Evolutionary conservation across 2,113 vertebrate species (phyloP).

Genomic region (Motacilla tschutschensis): DNA sequence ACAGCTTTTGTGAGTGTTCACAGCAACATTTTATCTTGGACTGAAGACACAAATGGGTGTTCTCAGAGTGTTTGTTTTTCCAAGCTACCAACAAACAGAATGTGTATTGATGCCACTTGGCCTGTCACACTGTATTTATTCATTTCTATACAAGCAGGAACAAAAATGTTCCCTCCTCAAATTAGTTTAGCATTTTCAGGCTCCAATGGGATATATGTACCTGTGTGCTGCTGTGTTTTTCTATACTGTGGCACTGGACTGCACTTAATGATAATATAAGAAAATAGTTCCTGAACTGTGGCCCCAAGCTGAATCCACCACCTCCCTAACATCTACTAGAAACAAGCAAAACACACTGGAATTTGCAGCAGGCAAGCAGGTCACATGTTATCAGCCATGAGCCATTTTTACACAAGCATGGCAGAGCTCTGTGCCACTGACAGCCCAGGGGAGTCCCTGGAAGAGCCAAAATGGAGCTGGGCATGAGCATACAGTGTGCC

Average conservation of each 20-base stretch:
- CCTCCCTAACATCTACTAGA: not conserved
- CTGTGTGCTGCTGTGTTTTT: not conserved
- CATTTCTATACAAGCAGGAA: not conserved
- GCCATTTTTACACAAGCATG: not conserved
- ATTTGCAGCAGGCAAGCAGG: fast-evolving
- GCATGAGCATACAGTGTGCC: fast-evolving
- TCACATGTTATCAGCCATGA: not conserved
- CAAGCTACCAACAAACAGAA: not conserved
- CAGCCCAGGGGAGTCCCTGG: not conserved
- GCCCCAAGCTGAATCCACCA: not conserved
- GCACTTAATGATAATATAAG: not conserved
- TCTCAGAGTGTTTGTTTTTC: slow-evolving; percentile 19
- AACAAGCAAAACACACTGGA: not conserved
- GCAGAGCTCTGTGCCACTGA: not conserved
- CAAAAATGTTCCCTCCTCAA: not conserved
- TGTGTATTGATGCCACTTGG: not conserved
- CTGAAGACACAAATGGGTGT: not conserved
- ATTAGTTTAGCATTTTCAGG: not conserved
- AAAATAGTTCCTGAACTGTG: not conserved
- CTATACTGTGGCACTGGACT: not conserved
- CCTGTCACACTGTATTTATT: not conserved
- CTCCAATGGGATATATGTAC: not conserved
- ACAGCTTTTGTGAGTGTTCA: not conserved
- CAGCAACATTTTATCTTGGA: not conserved
- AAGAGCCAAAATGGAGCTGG: not conserved